phyloP scores from a whole-genome alignment of 2,888 invertebrate species.

The Chrysolina americana region DNA sequence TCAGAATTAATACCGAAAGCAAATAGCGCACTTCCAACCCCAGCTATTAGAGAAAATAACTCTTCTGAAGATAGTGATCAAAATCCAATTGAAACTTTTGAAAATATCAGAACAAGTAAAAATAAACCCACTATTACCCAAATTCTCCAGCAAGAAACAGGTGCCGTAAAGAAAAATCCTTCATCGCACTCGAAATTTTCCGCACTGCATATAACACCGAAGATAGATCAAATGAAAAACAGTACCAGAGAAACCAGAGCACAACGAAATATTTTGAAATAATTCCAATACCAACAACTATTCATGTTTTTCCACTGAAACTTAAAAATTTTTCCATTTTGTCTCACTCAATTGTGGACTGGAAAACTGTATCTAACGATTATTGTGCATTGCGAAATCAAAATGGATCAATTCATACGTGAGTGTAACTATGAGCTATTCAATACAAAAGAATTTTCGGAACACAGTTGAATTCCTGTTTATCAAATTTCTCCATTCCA shows the following conservation, averaged over 20 bases:
- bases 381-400: background rate
- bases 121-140: conserved; percentile 13
- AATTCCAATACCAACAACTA: background rate
- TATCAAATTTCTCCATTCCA: background rate
- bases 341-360: background rate
- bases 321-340: background rate
- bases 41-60: background rate
- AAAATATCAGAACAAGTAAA: conserved; percentile 4
- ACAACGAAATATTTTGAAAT: conserved; percentile 7
- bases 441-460: background rate
- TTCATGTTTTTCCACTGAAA: background rate
- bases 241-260: conserved; percentile 22
- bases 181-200: conserved; percentile 9
- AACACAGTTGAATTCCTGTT: conserved; percentile 2
- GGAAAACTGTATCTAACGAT: background rate
- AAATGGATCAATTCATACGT: background rate
- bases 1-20: background rate
- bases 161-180: conserved; percentile 17
- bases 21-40: background rate
- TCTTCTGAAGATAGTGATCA: background rate
- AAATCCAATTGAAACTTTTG: conserved; percentile 20
- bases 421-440: conserved; percentile 3
- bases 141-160: conserved; percentile 12
- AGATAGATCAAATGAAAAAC: conserved; percentile 19
- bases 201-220: conserved; percentile 21